phyloP scores from a whole-genome alignment of 92 coral and sea anemone species.

The Porites lobata region DNA sequence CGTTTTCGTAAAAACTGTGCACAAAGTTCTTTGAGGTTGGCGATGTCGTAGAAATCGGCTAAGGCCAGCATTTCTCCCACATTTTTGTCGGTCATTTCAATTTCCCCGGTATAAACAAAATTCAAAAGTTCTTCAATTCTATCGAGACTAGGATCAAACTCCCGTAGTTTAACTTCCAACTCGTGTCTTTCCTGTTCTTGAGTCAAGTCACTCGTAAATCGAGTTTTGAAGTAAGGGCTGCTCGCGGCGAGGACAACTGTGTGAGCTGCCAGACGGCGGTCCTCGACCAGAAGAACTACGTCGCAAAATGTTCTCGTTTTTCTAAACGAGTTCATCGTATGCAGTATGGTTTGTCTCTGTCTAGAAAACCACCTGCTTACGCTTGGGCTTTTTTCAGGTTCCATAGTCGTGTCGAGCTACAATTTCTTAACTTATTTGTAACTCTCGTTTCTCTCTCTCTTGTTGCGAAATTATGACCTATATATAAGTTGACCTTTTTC shows the following conservation, averaged over 20 bases:
- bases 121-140: constrained; percentile 32
- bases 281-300: constrained; percentile 12
- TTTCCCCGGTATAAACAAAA: constrained; percentile 36
- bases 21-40: constrained; percentile 28
- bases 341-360: constrained; percentile 20
- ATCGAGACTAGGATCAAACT: neutral
- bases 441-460: too few species aligned
- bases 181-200: neutral
- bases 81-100: constrained; percentile 21
- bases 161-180: constrained; percentile 10
- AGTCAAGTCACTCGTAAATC: constrained; percentile 30
- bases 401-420: constrained; percentile 3
- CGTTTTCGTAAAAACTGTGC: constrained; percentile 21
- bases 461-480: too few species aligned
- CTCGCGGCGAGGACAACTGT: constrained; percentile 35
- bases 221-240: constrained; percentile 21
- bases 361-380: neutral
- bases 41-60: constrained; percentile 40
- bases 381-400: neutral
- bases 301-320: constrained; percentile 40
- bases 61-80: neutral
- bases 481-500: neutral
- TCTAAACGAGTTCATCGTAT: constrained; percentile 34
- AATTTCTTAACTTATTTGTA: too few species aligned
- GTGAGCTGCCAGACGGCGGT: constrained; percentile 27